phyloP scores from a whole-genome alignment of 2,888 invertebrate species.

The Trachelus iudaicus region DNA sequence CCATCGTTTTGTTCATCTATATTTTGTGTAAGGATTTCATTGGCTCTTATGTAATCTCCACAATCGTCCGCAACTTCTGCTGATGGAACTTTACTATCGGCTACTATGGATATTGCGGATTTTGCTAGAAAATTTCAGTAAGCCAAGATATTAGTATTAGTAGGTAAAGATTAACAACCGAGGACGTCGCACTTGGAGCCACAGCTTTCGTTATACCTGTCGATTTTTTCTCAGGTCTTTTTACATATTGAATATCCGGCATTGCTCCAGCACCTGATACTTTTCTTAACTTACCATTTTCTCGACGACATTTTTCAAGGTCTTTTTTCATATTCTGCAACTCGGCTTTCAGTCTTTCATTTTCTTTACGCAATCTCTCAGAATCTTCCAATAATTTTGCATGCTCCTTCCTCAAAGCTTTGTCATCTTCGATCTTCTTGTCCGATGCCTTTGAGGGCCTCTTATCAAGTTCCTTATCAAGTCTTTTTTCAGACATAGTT shows the following conservation, averaged over 20 bases:
- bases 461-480: not conserved
- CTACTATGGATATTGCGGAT: not conserved
- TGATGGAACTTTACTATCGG: not conserved
- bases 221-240: not conserved
- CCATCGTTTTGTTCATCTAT: slow-evolving; percentile 46
- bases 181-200: not conserved
- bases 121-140: not conserved
- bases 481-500: not conserved
- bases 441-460: not conserved
- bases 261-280: not conserved
- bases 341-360: slow-evolving; percentile 24
- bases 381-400: slow-evolving; percentile 14
- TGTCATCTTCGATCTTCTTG: not conserved
- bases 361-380: slow-evolving; percentile 28
- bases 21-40: slow-evolving; percentile 39
- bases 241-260: not conserved
- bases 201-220: not conserved
- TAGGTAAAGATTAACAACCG: not conserved
- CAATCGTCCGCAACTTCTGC: slow-evolving; percentile 21
- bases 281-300: slow-evolving; percentile 13
- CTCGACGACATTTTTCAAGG: not conserved
- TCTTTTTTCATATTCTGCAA: slow-evolving; percentile 20
- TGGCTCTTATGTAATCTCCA: slow-evolving; percentile 43
- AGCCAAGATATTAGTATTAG: not conserved
- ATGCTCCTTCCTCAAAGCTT: slow-evolving; percentile 3